Percentiles rank a stretch among this genome's conserved stretches.
These are phyloP conservation scores for Rhadina sibilatrix DNA, from an alignment of 2,113 vertebrate species.

Conservation along the genomic window DNA sequence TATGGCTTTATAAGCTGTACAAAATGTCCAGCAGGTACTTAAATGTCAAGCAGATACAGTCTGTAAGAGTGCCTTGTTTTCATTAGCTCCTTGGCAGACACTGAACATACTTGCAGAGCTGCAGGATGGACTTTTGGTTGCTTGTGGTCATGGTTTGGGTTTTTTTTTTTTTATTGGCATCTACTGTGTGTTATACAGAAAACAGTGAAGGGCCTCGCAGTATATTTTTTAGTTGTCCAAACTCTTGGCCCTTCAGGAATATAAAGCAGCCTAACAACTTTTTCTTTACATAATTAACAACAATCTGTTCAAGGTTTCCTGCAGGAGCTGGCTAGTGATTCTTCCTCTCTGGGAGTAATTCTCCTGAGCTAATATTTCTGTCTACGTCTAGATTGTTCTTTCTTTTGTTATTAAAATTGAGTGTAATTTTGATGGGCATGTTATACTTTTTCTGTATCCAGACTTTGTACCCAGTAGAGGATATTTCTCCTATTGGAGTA, in stretches of 20 bases:
- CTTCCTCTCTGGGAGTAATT: background rate
- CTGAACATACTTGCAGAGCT: background rate
- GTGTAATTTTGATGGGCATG: background rate
- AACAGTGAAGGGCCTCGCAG: background rate
- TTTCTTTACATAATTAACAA: background rate
- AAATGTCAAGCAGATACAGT: background rate
- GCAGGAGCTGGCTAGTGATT: background rate
- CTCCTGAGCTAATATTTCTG: background rate
- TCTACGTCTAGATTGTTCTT: background rate
- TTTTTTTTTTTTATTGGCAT: background rate
- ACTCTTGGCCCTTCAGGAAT: background rate
- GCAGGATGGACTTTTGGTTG: background rate
- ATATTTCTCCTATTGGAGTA: background rate
- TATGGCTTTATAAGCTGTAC: constrained; percentile 21
- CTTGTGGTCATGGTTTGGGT: background rate
- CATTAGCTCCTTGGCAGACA: constrained; percentile 37
- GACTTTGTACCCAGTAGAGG: background rate
- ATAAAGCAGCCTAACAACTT: background rate
- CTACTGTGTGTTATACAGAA: background rate
- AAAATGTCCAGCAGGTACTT: constrained; percentile 54
- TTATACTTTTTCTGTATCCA: background rate
- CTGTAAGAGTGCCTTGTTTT: background rate
- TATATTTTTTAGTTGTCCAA: background rate
- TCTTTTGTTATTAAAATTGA: background rate
- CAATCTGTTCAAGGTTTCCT: background rate